A percentile compares a stretch with the other conserved stretches of the same genome.
phyloP scores from a whole-genome alignment of 2,888 invertebrate species.

The Hypolimnas misippus region DNA sequence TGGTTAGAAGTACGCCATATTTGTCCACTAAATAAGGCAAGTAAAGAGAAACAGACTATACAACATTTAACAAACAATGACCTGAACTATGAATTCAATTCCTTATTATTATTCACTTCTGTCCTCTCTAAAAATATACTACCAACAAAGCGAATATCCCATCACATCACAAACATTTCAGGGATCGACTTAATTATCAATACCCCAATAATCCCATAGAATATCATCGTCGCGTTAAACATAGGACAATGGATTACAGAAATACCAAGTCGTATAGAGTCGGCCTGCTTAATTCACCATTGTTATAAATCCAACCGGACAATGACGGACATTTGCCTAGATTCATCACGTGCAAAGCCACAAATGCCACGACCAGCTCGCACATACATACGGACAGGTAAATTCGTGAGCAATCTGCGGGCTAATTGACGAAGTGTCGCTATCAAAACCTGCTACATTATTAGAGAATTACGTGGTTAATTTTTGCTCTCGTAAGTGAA shows the following conservation, averaged over 20 bases:
- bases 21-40: too few relatives aligned
- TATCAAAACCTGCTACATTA: too few relatives aligned
- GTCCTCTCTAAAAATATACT: too few relatives aligned
- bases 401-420: slow-evolving; percentile 1
- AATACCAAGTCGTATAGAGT: slow-evolving; percentile 28
- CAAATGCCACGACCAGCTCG: slow-evolving; percentile 55
- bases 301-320: slow-evolving; percentile 54
- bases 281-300: slow-evolving; percentile 35
- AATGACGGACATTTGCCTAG: slow-evolving; percentile 64
- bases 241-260: slow-evolving; percentile 3
- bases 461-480: too few relatives aligned
- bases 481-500: too few relatives aligned
- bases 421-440: not conserved
- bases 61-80: too few relatives aligned
- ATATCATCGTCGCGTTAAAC: not conserved
- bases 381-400: slow-evolving; percentile 25
- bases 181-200: not conserved
- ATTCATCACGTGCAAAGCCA: slow-evolving; percentile 63
- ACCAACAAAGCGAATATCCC: too few relatives aligned
- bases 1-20: too few relatives aligned
- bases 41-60: too few relatives aligned
- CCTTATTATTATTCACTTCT: too few relatives aligned
- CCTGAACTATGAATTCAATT: too few relatives aligned
- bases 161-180: not conserved
- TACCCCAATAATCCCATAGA: not conserved